Percentiles rank a stretch among this genome's conserved stretches.
phyloP scores from a whole-genome alignment of 2,113 vertebrate genomes.

The Piliocolobus tephrosceles region DNA sequence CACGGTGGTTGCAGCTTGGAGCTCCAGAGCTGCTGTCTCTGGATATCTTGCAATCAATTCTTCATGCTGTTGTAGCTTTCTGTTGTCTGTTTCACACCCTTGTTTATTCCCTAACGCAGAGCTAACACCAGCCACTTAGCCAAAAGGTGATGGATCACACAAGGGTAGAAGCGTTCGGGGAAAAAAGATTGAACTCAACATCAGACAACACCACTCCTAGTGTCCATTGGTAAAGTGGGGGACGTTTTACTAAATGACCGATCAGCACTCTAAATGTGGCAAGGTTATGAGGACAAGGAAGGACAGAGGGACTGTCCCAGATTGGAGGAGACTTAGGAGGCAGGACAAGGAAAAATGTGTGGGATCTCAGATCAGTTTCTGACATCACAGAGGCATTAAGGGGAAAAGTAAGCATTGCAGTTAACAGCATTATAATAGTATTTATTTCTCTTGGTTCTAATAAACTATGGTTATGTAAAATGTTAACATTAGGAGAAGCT shows the following conservation, averaged over 20 bases:
- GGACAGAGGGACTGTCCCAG: not conserved
- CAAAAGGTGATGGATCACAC: not conserved
- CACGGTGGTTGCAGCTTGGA: not conserved
- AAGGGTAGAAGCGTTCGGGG: not conserved
- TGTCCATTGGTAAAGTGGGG: not conserved
- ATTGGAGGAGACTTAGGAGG: not conserved
- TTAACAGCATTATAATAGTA: too few relatives aligned
- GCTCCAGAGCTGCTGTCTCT: not conserved
- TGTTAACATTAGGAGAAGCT: not conserved
- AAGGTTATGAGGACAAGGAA: not conserved
- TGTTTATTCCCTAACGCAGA: not conserved
- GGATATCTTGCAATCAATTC: not conserved
- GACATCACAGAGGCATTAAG: not conserved
- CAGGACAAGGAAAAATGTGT: rapidly evolving
- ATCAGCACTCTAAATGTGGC: too few relatives aligned
- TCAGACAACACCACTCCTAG: not conserved
- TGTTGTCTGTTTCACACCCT: not conserved
- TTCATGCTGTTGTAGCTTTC: not conserved
- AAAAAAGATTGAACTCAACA: not conserved
- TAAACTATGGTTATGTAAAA: not conserved
- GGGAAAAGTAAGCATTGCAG: too few relatives aligned
- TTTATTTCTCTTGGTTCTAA: not conserved
- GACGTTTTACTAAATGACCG: not conserved
- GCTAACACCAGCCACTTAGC: not conserved
- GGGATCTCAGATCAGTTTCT: not conserved